Evolutionary conservation across 1,140 invertebrate genomes (phyloP).

Genomic region (Drosophila lacertosa): DNA sequence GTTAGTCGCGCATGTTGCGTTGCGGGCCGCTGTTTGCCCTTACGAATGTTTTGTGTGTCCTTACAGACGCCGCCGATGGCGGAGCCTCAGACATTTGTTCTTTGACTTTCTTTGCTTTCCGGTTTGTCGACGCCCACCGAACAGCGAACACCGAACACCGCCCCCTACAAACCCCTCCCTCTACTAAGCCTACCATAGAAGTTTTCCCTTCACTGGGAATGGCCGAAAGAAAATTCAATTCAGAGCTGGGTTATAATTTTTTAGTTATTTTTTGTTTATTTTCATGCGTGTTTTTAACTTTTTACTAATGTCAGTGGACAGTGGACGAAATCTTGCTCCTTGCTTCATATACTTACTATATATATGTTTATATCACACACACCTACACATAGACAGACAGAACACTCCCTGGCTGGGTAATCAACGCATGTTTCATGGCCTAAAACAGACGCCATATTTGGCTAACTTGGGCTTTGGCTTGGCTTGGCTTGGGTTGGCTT

Average conservation of each 20-base stretch:
- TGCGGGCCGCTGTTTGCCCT: conserved; percentile 6
- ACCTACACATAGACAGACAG: too few relatives aligned
- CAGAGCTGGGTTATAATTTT: conserved; percentile 19
- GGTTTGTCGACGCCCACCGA: conserved; percentile 35
- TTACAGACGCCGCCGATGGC: conserved; percentile 22
- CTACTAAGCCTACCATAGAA: conserved; percentile 3
- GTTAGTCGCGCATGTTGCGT: background rate
- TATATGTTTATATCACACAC: too few relatives aligned
- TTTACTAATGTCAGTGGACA: conserved; percentile 24
- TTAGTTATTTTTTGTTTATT: conserved; percentile 30
- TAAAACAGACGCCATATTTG: conserved; percentile 66
- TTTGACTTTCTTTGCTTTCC: conserved; percentile 79
- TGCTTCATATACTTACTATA: too few relatives aligned
- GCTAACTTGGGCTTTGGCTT: conserved; percentile 29
- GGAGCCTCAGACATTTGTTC: conserved; percentile 73
- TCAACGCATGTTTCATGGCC: conserved; percentile 47
- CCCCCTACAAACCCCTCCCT: background rate
- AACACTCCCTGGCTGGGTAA: too few relatives aligned
- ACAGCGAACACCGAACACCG: background rate
- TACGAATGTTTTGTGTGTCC: conserved; percentile 35
- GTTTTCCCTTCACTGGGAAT: conserved; percentile 17
- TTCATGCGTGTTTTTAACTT: conserved; percentile 7
- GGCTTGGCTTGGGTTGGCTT: too few relatives aligned
- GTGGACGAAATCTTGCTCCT: too few relatives aligned
- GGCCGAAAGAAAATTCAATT: conserved; percentile 32